Percentiles rank a stretch among this genome's conserved stretches.
Conservation (phyloP, 2,888 invertebrate species). For the Yponomeuta evonymella region DNA sequence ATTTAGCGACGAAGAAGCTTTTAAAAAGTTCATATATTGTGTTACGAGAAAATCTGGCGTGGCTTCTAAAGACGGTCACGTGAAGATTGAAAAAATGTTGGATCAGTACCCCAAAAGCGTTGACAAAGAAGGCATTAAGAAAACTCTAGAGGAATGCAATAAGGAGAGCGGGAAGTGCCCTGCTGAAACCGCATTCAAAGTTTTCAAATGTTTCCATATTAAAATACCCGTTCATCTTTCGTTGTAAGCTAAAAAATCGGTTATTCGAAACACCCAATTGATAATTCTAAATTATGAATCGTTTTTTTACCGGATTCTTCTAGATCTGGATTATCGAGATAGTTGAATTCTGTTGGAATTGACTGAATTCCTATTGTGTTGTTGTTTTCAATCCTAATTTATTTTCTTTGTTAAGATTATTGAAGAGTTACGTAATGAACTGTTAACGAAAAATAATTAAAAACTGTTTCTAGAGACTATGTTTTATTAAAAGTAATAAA, state of each 20-base stretch:
- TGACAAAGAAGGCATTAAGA: conserved; percentile 31
- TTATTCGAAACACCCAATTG: too few relatives aligned
- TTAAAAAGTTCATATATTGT: conserved; percentile 38
- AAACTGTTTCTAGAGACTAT: too few relatives aligned
- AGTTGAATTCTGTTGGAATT: too few relatives aligned
- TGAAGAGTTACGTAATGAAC: too few relatives aligned
- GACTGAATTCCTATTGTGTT: too few relatives aligned
- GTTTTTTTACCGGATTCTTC: too few relatives aligned
- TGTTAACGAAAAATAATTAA: too few relatives aligned
- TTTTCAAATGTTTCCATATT: conserved; percentile 39
- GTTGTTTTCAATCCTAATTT: neutral
- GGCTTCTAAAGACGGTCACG: conserved; percentile 28
- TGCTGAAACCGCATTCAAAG: conserved; percentile 34
- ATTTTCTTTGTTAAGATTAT: neutral
- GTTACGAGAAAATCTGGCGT: conserved; percentile 33
- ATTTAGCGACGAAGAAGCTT: conserved; percentile 33
- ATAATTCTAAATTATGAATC: too few relatives aligned
- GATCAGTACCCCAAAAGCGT: conserved; percentile 34
- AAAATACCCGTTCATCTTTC: conserved; percentile 26
- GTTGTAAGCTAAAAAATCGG: conserved; percentile 12
- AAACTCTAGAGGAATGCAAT: conserved; percentile 39
- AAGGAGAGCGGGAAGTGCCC: conserved; percentile 31
- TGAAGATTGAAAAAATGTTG: conserved; percentile 37
- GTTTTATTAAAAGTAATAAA: too few relatives aligned
- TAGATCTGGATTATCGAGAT: too few relatives aligned